Evolutionary conservation across 2,113 vertebrate genomes (phyloP).

Genomic region (Scalopus aquaticus): DNA sequence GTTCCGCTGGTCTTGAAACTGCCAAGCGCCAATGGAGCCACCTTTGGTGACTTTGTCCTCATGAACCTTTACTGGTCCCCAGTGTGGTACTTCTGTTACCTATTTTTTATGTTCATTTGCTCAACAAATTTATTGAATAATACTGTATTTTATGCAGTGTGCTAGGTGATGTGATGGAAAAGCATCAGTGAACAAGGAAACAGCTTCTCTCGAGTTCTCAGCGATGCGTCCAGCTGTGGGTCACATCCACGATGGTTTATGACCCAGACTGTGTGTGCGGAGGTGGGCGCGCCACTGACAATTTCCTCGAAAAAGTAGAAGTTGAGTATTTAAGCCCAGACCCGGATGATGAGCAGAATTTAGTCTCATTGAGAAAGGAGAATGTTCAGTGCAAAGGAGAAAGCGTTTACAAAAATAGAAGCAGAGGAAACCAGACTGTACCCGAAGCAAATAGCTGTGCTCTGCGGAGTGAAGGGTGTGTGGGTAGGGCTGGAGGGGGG

Average conservation of each 20-base stretch:
- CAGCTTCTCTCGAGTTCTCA: background rate
- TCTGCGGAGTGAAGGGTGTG: background rate
- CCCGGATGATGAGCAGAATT: background rate
- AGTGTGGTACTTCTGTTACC: background rate
- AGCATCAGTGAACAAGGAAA: background rate
- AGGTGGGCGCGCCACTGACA: background rate
- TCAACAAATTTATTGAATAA: background rate
- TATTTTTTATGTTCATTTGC: background rate
- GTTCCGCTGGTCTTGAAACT: background rate
- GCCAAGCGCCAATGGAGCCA: background rate
- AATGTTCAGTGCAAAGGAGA: background rate
- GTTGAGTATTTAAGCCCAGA: background rate
- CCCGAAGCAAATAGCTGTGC: background rate
- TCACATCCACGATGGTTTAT: background rate
- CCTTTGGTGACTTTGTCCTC: background rate
- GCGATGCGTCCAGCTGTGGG: background rate
- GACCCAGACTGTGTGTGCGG: background rate
- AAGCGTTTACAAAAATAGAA: background rate
- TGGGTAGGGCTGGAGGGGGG: too few relatives aligned
- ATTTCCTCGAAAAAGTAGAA: constrained; percentile 2
- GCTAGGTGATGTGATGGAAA: background rate
- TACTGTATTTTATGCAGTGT: background rate
- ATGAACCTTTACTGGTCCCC: background rate
- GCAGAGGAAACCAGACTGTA: background rate
- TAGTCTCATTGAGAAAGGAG: background rate